phyloP scores from a whole-genome alignment of 2,888 invertebrate species.

The Cordilura impudica region DNA sequence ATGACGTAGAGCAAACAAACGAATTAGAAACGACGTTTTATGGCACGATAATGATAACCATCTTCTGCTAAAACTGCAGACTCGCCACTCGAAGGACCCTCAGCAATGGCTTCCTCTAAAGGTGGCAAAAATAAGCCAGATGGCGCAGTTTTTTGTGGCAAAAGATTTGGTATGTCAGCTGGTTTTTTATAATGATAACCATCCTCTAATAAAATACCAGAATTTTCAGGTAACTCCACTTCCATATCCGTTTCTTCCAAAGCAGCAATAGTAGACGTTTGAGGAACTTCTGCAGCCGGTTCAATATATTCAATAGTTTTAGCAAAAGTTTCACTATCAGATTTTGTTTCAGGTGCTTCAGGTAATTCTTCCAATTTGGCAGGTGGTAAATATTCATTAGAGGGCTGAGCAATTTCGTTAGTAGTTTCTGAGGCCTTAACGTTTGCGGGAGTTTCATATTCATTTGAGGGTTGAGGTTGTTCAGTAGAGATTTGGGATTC shows the following conservation, averaged over 20 bases:
- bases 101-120: slow-evolving; percentile 65
- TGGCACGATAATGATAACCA: slow-evolving; percentile 72
- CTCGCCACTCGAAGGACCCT: slow-evolving; percentile 56
- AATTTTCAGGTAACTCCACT: slow-evolving; percentile 56
- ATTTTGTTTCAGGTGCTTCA: slow-evolving; percentile 64
- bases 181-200: slow-evolving; percentile 74
- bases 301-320: neutral
- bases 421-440: neutral
- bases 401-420: slow-evolving; percentile 9
- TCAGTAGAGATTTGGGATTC: neutral
- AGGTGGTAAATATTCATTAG: slow-evolving; percentile 69
- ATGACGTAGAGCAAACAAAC: slow-evolving; percentile 40
- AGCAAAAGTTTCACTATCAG: neutral
- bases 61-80: slow-evolving; percentile 67
- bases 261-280: neutral
- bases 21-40: slow-evolving; percentile 65
- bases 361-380: slow-evolving; percentile 50
- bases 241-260: slow-evolving; percentile 11
- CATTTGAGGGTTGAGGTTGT: neutral
- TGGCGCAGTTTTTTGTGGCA: neutral
- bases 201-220: slow-evolving; percentile 67
- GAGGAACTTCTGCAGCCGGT: neutral
- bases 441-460: slow-evolving; percentile 31
- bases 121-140: slow-evolving; percentile 36
- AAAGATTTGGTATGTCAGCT: slow-evolving; percentile 14